Evolutionary conservation across 2,888 invertebrate genomes (phyloP).

Genomic region (Alsophila aescularia): DNA sequence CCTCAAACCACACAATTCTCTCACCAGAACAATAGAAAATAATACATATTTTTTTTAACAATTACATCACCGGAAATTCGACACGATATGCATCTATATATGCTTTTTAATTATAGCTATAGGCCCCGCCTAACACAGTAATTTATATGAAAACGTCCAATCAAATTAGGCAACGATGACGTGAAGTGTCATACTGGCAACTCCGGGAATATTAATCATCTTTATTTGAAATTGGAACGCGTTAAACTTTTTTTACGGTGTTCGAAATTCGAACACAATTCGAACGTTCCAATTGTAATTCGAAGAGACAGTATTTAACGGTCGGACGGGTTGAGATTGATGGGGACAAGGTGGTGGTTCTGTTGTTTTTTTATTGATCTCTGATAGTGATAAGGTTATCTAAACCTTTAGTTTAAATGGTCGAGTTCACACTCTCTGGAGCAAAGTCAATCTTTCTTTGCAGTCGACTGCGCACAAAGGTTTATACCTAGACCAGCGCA

Average conservation of each 20-base stretch:
- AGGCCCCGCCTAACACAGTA: slow-evolving; percentile 40
- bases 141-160: slow-evolving; percentile 80
- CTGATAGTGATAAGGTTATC: slow-evolving; percentile 25
- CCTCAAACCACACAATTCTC: slow-evolving; percentile 28
- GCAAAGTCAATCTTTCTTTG: background rate
- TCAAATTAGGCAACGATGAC: slow-evolving; percentile 75
- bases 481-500: too few species aligned
- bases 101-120: slow-evolving; percentile 41
- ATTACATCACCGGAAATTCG: slow-evolving; percentile 39
- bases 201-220: slow-evolving; percentile 70
- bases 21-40: slow-evolving; percentile 39
- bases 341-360: slow-evolving; percentile 31
- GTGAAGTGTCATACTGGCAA: slow-evolving; percentile 53
- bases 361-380: slow-evolving; percentile 36
- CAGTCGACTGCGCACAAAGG: too few species aligned
- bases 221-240: slow-evolving; percentile 47
- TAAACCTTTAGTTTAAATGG: slow-evolving; percentile 14
- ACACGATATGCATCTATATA: slow-evolving; percentile 39
- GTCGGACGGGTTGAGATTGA: slow-evolving; percentile 37
- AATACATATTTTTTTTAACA: slow-evolving; percentile 44
- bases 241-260: slow-evolving; percentile 30
- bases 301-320: slow-evolving; percentile 36
- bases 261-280: slow-evolving; percentile 14
- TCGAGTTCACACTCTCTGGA: slow-evolving; percentile 23
- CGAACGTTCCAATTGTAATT: slow-evolving; percentile 29